Base-by-base conservation (phyloP, 1,140 invertebrate genomes). In the Papilio polyxenes region DNA sequence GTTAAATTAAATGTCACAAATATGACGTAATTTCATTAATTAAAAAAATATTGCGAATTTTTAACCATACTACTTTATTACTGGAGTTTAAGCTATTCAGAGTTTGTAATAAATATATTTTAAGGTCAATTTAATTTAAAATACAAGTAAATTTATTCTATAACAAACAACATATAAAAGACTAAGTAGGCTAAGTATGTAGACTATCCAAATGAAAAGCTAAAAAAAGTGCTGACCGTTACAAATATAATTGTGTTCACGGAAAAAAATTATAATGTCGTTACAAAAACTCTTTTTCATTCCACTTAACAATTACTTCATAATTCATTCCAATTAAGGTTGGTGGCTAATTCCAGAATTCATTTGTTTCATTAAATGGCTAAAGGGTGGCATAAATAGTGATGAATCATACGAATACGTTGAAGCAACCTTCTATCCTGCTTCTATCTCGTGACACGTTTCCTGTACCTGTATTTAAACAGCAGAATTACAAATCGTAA, bases 151-250 rank as follows among this genome's bases (percentile, higher is more conserved):
- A 6, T 44, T 6, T 2, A 44, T 59, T 59, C 1, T 0, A 17
- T 59, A n/a, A 59, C 17, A 76, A 76, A 76, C 20, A 75, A 51
- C 40, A 76, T 76, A 23, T 76, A 20, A 77, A 77, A 40, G 75
- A 56, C 5, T 56, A 59, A 53, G 48, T 40, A 56, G 75, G 51
- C 75, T 51, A 77, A 56, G 75, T 77, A 56, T 51, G 20, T 49
- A 77, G 44, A 23, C 20, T 77, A 40, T 53, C 49, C 51, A 17
- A 59, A 77, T 77, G 75, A 59, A 77, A 77, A 31, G 75, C 48
- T 17, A 56, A 20, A 53, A 53, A 51, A 51, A 53, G 49, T 53
- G 20, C 51, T 51, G 15, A 56, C 51, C 76, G 23, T 78, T 78
- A 59, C 49, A 78, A 78, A 20, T 78, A 31, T 78, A 37, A 56